Evolutionary conservation across 2,113 vertebrate species (phyloP).

Genomic region (Dasyornis broadbenti): DNA sequence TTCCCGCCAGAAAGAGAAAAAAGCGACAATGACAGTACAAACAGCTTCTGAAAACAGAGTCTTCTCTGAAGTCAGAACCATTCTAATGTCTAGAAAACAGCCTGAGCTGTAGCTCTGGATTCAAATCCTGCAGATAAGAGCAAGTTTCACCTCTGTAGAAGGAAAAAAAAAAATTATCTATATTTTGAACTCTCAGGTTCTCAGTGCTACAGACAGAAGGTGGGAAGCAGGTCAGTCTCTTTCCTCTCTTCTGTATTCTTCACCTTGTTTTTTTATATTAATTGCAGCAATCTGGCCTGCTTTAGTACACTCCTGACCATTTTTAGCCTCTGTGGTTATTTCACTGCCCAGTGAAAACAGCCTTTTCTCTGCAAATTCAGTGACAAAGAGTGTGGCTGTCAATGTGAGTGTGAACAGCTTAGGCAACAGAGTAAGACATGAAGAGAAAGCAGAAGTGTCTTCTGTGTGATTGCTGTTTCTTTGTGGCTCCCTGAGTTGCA

Average conservation of each 20-base stretch:
- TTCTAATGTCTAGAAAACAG: background rate
- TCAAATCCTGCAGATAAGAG: background rate
- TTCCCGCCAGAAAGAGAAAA: background rate
- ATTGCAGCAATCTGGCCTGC: background rate
- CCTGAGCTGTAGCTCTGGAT: background rate
- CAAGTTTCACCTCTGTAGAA: background rate
- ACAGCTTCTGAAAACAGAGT: background rate
- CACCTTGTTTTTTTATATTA: background rate
- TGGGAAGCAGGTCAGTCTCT: background rate
- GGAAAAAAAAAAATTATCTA: background rate
- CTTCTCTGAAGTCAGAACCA: background rate
- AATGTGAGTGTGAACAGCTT: background rate
- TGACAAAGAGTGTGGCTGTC: background rate
- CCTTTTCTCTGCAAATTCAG: background rate
- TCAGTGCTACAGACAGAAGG: background rate
- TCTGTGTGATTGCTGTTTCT: background rate
- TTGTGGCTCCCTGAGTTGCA: background rate
- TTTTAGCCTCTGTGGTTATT: background rate
- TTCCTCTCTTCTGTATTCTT: background rate
- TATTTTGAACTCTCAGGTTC: background rate
- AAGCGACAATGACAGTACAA: background rate
- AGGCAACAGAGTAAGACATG: background rate
- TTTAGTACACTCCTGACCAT: background rate
- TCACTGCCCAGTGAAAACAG: background rate
- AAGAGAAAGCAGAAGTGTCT: background rate